A percentile compares a stretch with the other conserved stretches of the same genome.
Conservation (phyloP, 1,140 invertebrate species). For the Rhagoletis pomonella region DNA sequence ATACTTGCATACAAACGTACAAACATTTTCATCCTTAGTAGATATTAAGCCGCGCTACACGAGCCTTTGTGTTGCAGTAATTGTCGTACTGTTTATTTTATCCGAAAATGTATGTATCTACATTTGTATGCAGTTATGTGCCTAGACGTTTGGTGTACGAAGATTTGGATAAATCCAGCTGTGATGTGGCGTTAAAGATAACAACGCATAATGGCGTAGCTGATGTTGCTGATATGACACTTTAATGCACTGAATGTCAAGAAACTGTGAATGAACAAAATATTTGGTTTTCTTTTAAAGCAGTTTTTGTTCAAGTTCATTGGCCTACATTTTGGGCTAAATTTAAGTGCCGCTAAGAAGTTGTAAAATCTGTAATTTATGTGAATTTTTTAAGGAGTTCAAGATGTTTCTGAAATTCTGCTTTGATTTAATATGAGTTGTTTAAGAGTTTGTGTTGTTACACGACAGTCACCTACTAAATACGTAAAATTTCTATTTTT, state of each 20-base stretch:
- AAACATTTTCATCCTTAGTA: not conserved
- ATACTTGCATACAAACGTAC: not conserved
- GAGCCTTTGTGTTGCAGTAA: not conserved
- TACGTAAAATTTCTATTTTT: not conserved
- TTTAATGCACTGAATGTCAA: not conserved
- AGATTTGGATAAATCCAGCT: not conserved
- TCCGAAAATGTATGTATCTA: not conserved
- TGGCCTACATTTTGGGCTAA: not conserved
- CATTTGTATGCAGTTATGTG: not conserved
- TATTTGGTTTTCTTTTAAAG: not conserved
- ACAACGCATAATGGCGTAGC: not conserved
- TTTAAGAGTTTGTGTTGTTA: not conserved
- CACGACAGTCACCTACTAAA: not conserved
- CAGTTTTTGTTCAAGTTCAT: not conserved
- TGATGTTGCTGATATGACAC: not conserved
- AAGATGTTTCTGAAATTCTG: not conserved
- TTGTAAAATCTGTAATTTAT: not conserved
- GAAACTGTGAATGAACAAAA: not conserved
- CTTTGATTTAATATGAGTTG: not conserved
- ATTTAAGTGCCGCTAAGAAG: too few species aligned
- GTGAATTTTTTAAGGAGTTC: too few species aligned
- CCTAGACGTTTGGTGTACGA: not conserved
- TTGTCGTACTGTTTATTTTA: not conserved
- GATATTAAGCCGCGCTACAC: not conserved
- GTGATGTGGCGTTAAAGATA: conserved; percentile 19